These are phyloP conservation scores for Hemicrepidius hirtus DNA, from an alignment of 2,888 invertebrate species.

Conservation along the genomic window DNA sequence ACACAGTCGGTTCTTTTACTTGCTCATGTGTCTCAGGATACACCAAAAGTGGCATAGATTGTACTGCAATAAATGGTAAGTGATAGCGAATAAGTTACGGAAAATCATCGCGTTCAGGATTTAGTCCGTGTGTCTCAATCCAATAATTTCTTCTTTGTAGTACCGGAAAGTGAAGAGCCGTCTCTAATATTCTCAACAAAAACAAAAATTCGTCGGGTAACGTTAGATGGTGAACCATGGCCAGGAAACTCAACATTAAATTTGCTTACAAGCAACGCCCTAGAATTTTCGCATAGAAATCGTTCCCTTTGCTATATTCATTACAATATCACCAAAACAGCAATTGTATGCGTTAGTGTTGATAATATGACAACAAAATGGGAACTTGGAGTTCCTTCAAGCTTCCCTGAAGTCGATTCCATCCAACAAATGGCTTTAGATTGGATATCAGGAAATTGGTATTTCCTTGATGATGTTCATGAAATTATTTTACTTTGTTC, in stretches of 20 bases:
- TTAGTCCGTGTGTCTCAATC: too few species aligned
- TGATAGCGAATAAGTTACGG: too few species aligned
- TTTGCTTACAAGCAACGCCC: conserved; percentile 71
- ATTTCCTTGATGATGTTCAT: conserved; percentile 59
- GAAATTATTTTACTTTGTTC: conserved; percentile 82
- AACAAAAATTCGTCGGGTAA: conserved; percentile 78
- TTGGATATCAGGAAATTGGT: conserved; percentile 93
- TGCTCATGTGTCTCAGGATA: conserved; percentile 87
- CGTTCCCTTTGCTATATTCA: conserved; percentile 84
- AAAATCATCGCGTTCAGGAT: too few species aligned
- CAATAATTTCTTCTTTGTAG: conserved; percentile 68
- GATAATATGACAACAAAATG: conserved; percentile 78
- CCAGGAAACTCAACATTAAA: conserved; percentile 70
- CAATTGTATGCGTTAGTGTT: conserved; percentile 79
- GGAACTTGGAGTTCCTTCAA: conserved; percentile 76
- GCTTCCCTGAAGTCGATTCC: conserved; percentile 79
- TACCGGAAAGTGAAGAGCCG: conserved; percentile 78
- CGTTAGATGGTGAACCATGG: conserved; percentile 74
- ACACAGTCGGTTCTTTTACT: conserved; percentile 79
- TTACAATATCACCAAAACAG: conserved; percentile 74
- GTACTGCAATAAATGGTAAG: conserved; percentile 84
- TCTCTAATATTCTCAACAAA: conserved; percentile 82
- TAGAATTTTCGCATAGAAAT: conserved; percentile 82
- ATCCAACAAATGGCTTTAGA: conserved; percentile 86
- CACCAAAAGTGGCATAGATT: conserved; percentile 75